These are phyloP conservation scores for Climacteris rufus DNA, from an alignment of 2,113 vertebrate genomes.

Conservation along the genomic window DNA sequence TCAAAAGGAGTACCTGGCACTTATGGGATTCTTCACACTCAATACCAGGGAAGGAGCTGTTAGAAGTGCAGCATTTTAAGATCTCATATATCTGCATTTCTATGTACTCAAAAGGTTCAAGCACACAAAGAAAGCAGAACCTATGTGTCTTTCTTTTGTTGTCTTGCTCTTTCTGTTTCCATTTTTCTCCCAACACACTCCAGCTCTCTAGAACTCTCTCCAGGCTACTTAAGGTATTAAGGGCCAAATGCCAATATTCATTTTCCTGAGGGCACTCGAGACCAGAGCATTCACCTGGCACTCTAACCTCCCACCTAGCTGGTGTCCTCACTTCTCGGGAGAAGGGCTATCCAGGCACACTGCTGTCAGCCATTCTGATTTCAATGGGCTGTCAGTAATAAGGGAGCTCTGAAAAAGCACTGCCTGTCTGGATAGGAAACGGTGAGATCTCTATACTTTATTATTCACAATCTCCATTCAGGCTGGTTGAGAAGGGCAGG, in stretches of 20 bases:
- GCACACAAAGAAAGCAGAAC: background rate
- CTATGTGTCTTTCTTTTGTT: background rate
- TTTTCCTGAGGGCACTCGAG: background rate
- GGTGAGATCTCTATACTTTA: background rate
- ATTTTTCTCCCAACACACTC: background rate
- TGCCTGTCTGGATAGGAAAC: background rate
- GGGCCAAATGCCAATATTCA: background rate
- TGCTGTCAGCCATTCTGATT: background rate
- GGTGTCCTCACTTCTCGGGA: fast-evolving
- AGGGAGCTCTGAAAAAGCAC: background rate
- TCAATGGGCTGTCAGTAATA: background rate
- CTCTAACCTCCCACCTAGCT: background rate
- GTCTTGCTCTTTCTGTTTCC: background rate
- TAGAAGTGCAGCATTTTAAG: background rate
- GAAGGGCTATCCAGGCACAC: background rate
- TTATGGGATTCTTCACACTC: background rate
- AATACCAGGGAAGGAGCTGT: background rate
- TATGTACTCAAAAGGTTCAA: background rate
- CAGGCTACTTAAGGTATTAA: background rate
- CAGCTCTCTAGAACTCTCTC: background rate
- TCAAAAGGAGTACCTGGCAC: background rate
- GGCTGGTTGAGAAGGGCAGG: background rate
- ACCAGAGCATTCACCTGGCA: background rate
- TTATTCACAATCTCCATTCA: background rate
- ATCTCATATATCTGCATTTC: background rate